Evolutionary conservation across 2,113 vertebrate genomes (phyloP).

Genomic region (Pterocles orientalis): DNA sequence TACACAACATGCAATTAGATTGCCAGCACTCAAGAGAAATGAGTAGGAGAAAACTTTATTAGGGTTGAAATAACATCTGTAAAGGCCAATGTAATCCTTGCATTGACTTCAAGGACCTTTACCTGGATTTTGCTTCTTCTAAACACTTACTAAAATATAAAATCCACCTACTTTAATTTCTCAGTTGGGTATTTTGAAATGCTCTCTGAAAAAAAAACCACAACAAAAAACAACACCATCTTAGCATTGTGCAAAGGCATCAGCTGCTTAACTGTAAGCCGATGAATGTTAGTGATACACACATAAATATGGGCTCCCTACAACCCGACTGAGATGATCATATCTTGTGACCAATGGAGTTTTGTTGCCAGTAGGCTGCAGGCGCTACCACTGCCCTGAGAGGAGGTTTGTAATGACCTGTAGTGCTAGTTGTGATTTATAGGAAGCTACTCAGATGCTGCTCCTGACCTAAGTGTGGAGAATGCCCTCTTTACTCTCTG

Average conservation of each 20-base stretch:
- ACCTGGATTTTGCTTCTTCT: background rate
- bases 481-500: background rate
- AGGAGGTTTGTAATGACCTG: background rate
- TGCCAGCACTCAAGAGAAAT: background rate
- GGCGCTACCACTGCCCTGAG: background rate
- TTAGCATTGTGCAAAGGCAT: background rate
- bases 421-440: background rate
- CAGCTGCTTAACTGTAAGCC: background rate
- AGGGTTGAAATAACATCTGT: background rate
- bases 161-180: background rate
- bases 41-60: background rate
- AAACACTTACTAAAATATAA: background rate
- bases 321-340: background rate
- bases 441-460: background rate
- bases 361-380: background rate
- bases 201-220: accelerated
- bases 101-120: background rate
- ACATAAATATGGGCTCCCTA: background rate
- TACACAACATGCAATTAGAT: background rate
- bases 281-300: background rate
- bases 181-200: background rate
- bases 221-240: too few species aligned
- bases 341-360: background rate
- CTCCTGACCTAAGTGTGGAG: background rate
- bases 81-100: background rate